These are phyloP conservation scores for Eonycteris spelaea DNA, from an alignment of 2,113 vertebrate species.

Conservation along the genomic window DNA sequence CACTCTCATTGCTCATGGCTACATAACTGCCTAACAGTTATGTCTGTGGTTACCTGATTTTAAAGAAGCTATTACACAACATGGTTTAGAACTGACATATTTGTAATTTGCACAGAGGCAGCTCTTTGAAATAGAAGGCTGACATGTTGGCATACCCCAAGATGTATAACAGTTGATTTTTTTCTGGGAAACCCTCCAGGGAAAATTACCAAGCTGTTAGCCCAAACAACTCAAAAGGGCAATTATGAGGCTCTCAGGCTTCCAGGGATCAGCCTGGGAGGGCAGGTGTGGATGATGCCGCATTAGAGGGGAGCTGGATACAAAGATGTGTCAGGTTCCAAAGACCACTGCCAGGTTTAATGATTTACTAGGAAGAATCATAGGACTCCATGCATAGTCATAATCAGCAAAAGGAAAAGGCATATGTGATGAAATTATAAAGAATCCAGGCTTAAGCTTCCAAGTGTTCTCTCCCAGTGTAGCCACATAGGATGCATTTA, in stretches of 20 bases:
- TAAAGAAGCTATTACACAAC: neutral
- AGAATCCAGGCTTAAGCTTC: neutral
- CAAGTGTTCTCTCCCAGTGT: neutral
- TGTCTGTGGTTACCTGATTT: neutral
- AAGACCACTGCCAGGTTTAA: neutral
- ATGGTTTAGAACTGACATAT: neutral
- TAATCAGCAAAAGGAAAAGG: neutral
- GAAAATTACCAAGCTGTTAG: conserved; percentile 24
- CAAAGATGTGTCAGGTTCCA: neutral
- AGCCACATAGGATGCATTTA: neutral
- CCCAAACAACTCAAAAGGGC: neutral
- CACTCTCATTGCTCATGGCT: too few species aligned
- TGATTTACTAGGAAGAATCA: neutral
- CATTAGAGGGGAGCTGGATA: neutral
- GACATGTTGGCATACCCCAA: neutral
- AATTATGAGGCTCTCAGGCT: neutral
- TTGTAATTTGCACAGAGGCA: neutral
- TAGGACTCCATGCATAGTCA: neutral
- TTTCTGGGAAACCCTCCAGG: conserved; percentile 17
- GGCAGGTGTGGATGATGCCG: neutral
- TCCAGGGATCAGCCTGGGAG: neutral
- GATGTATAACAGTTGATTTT: neutral
- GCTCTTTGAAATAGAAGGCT: neutral
- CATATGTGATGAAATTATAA: neutral
- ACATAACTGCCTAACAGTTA: too few species aligned